Evolutionary conservation across 1,140 invertebrate species (phyloP).

Genomic region (Ceratina japonica): DNA sequence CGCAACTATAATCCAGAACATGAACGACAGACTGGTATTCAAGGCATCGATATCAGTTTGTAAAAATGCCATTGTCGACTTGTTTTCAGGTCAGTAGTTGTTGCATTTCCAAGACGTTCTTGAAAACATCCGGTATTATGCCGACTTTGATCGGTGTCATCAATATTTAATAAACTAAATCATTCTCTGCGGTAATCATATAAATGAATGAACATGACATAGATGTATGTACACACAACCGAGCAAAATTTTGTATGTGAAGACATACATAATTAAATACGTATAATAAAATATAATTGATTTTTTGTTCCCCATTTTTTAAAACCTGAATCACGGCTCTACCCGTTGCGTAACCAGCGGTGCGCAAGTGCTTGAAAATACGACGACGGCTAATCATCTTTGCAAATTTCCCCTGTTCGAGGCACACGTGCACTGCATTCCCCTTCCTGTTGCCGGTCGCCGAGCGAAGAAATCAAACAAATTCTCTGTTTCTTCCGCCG

Average conservation of each 20-base stretch:
- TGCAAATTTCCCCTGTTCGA: conserved; percentile 2
- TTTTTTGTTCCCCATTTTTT: not conserved
- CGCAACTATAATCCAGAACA: too few species aligned
- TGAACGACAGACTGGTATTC: not conserved
- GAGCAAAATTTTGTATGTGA: not conserved
- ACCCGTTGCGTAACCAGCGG: not conserved
- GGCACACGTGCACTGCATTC: conserved; percentile 4
- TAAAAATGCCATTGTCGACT: conserved; percentile 18
- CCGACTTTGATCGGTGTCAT: conserved; percentile 8
- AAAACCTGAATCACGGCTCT: not conserved
- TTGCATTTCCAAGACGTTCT: conserved; percentile 8
- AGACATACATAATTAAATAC: too few species aligned
- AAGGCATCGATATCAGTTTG: conserved; percentile 10
- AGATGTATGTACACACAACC: too few species aligned
- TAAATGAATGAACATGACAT: too few species aligned
- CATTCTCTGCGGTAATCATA: not conserved
- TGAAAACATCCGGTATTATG: conserved; percentile 43
- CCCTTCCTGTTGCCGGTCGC: not conserved
- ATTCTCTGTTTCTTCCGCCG: conserved; percentile 6
- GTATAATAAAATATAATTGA: too few species aligned
- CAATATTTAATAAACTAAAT: conserved; percentile 13
- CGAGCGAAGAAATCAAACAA: not conserved
- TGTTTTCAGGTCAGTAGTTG: conserved; percentile 29
- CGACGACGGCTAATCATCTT: not conserved
- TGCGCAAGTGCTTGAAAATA: not conserved